Conservation (phyloP, 2,113 vertebrate species). For the Brachypodius melanocephalos region DNA sequence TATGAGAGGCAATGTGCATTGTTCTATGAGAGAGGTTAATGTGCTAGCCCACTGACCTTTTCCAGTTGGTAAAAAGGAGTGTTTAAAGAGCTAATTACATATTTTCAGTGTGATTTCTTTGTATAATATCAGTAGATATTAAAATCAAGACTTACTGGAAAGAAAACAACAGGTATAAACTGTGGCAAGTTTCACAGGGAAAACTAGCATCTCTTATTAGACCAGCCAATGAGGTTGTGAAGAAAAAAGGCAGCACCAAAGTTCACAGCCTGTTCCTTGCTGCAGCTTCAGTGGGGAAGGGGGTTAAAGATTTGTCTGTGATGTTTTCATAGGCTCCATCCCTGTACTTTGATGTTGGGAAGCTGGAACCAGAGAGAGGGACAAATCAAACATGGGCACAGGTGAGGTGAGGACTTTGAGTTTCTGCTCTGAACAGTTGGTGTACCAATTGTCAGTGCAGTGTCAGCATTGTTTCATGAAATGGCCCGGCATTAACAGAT, state of each 20-base stretch:
- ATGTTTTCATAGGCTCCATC: background rate
- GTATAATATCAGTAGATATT: background rate
- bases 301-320: background rate
- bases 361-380: background rate
- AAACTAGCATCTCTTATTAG: background rate
- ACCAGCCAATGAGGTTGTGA: background rate
- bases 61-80: background rate
- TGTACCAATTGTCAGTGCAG: background rate
- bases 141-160: background rate
- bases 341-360: background rate
- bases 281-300: background rate
- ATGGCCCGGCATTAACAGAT: background rate
- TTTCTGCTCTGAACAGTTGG: background rate
- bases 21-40: background rate
- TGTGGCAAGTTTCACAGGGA: background rate
- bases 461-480: background rate
- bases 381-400: rapidly evolving
- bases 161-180: background rate
- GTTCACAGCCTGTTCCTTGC: background rate
- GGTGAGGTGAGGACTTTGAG: background rate
- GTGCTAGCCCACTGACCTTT: background rate
- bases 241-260: background rate
- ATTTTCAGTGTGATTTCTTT: background rate
- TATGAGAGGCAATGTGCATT: background rate
- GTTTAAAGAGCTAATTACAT: background rate